Percentiles rank a stretch among this genome's conserved stretches.
Conservation (phyloP, 2,797 vertebrate genomes). For the Spizella passerina region DNA sequence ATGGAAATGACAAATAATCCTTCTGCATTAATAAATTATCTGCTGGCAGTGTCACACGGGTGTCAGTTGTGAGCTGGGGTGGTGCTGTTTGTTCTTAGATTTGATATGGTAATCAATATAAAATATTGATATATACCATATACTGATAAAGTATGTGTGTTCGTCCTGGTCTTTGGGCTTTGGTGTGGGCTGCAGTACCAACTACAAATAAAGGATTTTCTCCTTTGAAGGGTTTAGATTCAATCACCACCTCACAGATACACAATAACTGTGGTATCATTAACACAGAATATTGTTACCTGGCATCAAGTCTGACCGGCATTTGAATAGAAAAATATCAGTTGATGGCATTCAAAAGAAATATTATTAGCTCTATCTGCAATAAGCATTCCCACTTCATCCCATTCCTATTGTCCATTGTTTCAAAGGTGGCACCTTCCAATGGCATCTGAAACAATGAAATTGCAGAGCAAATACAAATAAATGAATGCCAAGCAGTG, state of each 20-base stretch:
- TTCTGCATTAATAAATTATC: not conserved
- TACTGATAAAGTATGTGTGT: not conserved
- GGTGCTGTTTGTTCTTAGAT: not conserved
- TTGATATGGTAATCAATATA: not conserved
- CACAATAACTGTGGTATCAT: not conserved
- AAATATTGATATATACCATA: not conserved
- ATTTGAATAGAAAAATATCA: constrained; percentile 43
- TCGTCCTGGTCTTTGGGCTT: not conserved
- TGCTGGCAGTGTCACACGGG: not conserved
- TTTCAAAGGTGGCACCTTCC: constrained; percentile 49
- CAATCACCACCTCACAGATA: not conserved
- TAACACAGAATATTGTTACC: not conserved
- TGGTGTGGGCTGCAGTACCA: not conserved
- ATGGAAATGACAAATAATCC: not conserved
- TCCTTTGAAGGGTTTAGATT: not conserved
- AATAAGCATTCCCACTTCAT: constrained; percentile 48
- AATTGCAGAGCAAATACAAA: constrained; percentile 60
- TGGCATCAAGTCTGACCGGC: not conserved
- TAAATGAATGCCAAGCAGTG: constrained; percentile 39
- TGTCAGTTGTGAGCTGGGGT: not conserved
- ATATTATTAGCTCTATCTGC: constrained; percentile 64
- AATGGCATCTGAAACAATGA: constrained; percentile 66
- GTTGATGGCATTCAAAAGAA: constrained; percentile 59
- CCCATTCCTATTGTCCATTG: constrained; percentile 56
- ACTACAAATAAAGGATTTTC: not conserved